Base-by-base conservation (phyloP, 2,113 vertebrate genomes). In the Caranx melampygus region DNA sequence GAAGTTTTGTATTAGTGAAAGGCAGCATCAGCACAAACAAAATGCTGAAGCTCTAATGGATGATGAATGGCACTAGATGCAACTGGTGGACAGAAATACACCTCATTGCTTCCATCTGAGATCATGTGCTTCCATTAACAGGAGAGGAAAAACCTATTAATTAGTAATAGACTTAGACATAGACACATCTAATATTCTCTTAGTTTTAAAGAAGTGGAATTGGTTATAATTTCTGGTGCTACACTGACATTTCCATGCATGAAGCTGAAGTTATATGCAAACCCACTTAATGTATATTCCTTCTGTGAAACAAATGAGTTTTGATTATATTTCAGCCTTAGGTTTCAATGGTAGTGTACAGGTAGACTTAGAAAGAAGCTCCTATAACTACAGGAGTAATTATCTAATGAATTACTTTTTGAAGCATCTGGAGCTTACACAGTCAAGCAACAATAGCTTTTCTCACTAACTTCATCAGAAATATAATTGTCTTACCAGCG, bases 11-110 rank as follows among this genome's bases (percentile, higher is more conserved):
- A 66, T 89, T 87, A 78, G 78, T 77, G 85, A 81, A 83, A 82
- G 84, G 67, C 82, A 83, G 73, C 79, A 88, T 92, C 88, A 94
- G 79, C 84, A 83, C 63, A 88, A 81, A 86, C 68, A 84, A 79
- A 81, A 75, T 34, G 57, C 6, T 10, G 35, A 82, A 58, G 68
- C 77, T 83, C 87, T 86, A 86, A 88, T 64, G 58, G 78, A 55
- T 77, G 60, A 82, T 47, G 66, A 89, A 79, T 76, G 61, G 59
- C 63, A 78, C 49, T 67, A 31, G 1, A 51, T 37, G 65, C 72
- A 75, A 79, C 80, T 78, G 55, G 31, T 20, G 31, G 61, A 81
- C 21, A 60, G 58, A 47, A 79, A 60, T 16, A 26, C 44, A 64
- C 18, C 18, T 58, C 51, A 21, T 45, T 74, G 59, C 61, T 70